phyloP scores from a whole-genome alignment of 2,888 invertebrate genomes.

The Drosophila subsilvestris region DNA sequence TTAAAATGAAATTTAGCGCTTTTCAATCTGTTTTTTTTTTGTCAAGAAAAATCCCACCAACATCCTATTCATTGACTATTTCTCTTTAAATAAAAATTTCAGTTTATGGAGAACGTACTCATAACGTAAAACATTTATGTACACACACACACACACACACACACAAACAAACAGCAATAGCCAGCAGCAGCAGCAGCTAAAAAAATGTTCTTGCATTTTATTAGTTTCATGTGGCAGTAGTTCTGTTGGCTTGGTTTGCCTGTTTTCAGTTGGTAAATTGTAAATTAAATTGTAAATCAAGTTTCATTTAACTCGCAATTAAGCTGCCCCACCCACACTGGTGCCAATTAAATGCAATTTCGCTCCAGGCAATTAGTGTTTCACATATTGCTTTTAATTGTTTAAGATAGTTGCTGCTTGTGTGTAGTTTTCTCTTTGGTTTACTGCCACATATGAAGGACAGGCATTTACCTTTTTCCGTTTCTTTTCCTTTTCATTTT shows the following conservation, averaged over 20 bases:
- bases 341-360: neutral
- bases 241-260: neutral
- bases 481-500: neutral
- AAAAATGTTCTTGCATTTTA: neutral
- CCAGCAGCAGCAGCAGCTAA: too few species aligned
- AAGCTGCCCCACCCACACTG: neutral
- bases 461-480: neutral
- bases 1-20: too few species aligned
- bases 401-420: neutral
- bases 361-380: neutral
- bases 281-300: neutral
- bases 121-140: too few species aligned
- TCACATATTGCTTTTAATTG: neutral
- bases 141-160: too few species aligned
- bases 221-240: neutral
- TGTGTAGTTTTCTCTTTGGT: too few species aligned
- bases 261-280: neutral
- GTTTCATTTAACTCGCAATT: neutral
- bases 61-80: too few species aligned
- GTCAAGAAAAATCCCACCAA: too few species aligned
- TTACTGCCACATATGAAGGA: too few species aligned
- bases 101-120: too few species aligned
- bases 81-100: neutral
- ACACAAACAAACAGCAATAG: too few species aligned
- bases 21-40: too few species aligned